Evolutionary conservation across 2,113 vertebrate genomes (phyloP).

Genomic region (Toxotes jaculatrix): DNA sequence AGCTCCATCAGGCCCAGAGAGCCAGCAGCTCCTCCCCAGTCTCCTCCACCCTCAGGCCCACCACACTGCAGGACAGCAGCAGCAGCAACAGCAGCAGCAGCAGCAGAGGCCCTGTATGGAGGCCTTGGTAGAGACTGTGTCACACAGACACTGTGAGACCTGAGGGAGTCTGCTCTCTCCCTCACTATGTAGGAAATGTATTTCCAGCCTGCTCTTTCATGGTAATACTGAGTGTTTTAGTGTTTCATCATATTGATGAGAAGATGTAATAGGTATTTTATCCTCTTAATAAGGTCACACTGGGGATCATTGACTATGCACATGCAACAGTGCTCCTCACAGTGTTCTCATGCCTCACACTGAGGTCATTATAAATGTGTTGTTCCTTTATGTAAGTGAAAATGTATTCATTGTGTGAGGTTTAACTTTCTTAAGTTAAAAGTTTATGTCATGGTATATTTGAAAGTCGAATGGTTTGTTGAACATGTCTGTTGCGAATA

Average conservation of each 20-base stretch:
- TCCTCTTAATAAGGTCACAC: background rate
- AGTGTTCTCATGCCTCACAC: background rate
- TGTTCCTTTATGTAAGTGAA: conserved; percentile 12
- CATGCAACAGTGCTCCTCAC: background rate
- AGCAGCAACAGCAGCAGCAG: conserved; percentile 77
- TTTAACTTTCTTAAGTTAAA: too few species aligned
- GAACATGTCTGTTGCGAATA: too few species aligned
- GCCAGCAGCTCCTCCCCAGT: conserved; percentile 49
- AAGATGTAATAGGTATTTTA: background rate
- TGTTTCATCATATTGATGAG: conserved; percentile 84
- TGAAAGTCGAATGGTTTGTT: too few species aligned
- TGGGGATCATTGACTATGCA: background rate
- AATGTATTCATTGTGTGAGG: conserved; percentile 2
- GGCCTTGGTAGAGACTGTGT: conserved; percentile 87
- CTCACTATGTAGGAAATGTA: conserved; percentile 80
- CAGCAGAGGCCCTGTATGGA: conserved; percentile 86
- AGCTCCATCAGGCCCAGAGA: conserved; percentile 57
- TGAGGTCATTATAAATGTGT: conserved; percentile 1
- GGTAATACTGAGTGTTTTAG: conserved; percentile 42
- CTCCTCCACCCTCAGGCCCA: conserved; percentile 51
- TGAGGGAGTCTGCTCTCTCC: conserved; percentile 57
- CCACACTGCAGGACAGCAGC: conserved; percentile 72
- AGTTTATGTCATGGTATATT: too few species aligned
- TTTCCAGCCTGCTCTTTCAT: conserved; percentile 71
- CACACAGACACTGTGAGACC: conserved; percentile 43